Conservation (phyloP, 35 echinoderm and acorn worm genomes). For the Nesometra sesokonis region DNA sequence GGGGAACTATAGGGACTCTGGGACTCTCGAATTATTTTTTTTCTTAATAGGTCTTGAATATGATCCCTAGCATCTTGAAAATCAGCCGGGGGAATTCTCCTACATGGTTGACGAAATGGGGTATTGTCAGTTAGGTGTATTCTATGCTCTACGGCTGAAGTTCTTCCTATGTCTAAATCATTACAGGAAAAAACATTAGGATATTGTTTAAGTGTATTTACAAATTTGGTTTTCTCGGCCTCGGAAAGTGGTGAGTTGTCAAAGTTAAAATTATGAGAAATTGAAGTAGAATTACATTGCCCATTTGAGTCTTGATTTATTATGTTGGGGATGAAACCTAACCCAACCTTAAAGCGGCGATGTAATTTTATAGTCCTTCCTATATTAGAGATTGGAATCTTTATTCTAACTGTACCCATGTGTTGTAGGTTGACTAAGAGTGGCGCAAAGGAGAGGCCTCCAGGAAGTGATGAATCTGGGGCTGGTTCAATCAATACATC, state of each 20-base stretch:
- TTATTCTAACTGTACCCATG: too few relatives aligned
- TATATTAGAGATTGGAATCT: too few relatives aligned
- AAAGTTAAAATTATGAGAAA: neutral
- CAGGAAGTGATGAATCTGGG: too few relatives aligned
- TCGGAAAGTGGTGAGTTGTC: neutral
- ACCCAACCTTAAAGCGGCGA: too few relatives aligned
- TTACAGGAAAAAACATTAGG: conserved; percentile 5
- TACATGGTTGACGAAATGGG: conserved; percentile 6
- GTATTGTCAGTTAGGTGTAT: conserved; percentile 19
- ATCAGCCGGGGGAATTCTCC: conserved; percentile 3
- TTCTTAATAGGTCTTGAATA: conserved; percentile 18
- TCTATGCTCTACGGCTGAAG: conserved; percentile 19
- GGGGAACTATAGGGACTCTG: neutral
- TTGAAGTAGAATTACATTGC: neutral
- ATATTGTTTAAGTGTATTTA: neutral
- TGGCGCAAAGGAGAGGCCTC: too few relatives aligned
- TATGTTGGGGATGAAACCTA: too few relatives aligned
- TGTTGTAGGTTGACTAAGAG: too few relatives aligned
- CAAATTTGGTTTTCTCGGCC: neutral
- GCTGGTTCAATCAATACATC: too few relatives aligned
- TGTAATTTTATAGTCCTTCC: too few relatives aligned
- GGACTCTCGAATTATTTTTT: conserved; percentile 26
- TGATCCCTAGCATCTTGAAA: conserved; percentile 13
- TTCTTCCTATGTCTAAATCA: conserved; percentile 54
- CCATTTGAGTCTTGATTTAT: too few relatives aligned